Evolutionary conservation across 2,113 vertebrate species (phyloP), one percentile per base, ranked within the genome.

Genomic region (Dasyprocta punctata): DNA sequence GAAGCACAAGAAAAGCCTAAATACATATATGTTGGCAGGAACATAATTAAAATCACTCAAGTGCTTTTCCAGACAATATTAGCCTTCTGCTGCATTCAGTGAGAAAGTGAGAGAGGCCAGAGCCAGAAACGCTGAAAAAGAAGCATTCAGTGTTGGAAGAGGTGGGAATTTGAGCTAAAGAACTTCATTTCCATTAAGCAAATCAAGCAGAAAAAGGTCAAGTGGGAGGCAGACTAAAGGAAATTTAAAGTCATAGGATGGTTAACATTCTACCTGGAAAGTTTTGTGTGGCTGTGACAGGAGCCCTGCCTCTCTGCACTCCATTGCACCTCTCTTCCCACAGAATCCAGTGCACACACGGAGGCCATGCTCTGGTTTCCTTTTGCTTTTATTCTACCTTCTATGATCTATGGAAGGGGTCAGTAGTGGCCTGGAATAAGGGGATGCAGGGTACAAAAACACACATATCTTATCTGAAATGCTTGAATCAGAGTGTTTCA

Each of bases 111-210:
- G 3, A 60, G 69, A 90, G 11, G n/a, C 1, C 73, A 33, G 24
- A 56, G n/a, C 0, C 1, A 6, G 0, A 5, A 41, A 56, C 4
- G 1, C 11, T 22, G 4, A 89, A 28, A 41, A 38, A 11, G 8
- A 41, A 78, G 24, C 49, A 12, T 13, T 3, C 1, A 1, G 16
- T 12, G 14, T 20, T 26, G 9, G 44, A 19, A 77, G 52, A 20
- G 12, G 9, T 0, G 0, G 22, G 0, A 14, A 60, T 28, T 4
- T 78, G 22, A 71, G 3, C 26, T 36, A 4, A 28, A 26, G 12
- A 8, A 9, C 0, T 33, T 17, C 36, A 81, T 14, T 1, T 71
- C 14, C 44, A 16, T 4, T 3, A 47, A 12, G 11, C 47, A 41
- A 82, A 33, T 10, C 30, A 89, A 63, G 2, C 33, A 78, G 85